These are phyloP conservation scores for Venustoraphidia nigricollis DNA, from an alignment of 2,888 invertebrate species.

Conservation along the genomic window DNA sequence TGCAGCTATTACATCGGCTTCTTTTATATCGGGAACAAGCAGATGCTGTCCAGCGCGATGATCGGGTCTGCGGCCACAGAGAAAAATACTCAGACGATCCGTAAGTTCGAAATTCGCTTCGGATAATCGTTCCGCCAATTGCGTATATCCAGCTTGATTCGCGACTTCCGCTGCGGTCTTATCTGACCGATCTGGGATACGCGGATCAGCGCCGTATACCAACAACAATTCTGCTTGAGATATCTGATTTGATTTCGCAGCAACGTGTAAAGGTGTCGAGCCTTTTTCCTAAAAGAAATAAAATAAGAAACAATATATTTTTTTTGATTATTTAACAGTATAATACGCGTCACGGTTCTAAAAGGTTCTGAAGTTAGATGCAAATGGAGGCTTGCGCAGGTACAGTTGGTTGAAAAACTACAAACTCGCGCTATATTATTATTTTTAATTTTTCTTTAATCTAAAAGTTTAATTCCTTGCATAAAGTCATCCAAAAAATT, in stretches of 20 bases:
- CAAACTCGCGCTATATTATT: no score
- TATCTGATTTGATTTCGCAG: slow-evolving; percentile 83
- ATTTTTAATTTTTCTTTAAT: no score
- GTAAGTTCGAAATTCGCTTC: slow-evolving; percentile 91
- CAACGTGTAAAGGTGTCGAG: slow-evolving; percentile 82
- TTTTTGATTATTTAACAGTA: slow-evolving; percentile 1
- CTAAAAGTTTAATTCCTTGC: no score
- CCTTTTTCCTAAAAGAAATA: slow-evolving; percentile 64
- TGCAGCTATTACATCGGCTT: slow-evolving; percentile 40
- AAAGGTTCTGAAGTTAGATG: no score
- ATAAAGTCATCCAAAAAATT: no score
- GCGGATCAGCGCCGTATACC: slow-evolving; percentile 89
- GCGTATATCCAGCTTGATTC: slow-evolving; percentile 59
- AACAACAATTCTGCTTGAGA: slow-evolving; percentile 83
- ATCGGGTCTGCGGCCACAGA: slow-evolving; percentile 77
- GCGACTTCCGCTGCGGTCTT: slow-evolving; percentile 42
- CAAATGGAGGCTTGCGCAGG: no score
- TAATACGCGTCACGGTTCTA: no score
- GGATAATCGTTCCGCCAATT: slow-evolving; percentile 64
- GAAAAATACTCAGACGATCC: slow-evolving; percentile 77
- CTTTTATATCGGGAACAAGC: slow-evolving; percentile 61
- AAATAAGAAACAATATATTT: background rate
- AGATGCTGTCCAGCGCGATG: slow-evolving; percentile 71
- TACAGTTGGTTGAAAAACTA: no score
- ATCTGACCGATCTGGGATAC: slow-evolving; percentile 59